Conservation (phyloP, 2,797 vertebrate species). For the Pangasius larnaudii region DNA sequence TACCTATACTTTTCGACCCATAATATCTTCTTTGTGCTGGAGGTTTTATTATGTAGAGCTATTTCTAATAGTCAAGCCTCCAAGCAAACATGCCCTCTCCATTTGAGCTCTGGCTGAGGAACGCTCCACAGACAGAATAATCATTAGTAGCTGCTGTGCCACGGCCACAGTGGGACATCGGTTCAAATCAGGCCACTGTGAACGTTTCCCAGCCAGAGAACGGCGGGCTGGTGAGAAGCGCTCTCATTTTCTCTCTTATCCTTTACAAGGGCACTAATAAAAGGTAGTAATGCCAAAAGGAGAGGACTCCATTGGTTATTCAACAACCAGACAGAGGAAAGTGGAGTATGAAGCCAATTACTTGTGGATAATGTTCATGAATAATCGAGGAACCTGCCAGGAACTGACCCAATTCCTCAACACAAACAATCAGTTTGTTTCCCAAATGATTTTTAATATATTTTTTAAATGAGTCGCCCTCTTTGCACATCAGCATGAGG, state of each 20-base stretch:
- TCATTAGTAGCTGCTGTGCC: slow-evolving; percentile 49
- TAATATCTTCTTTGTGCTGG: background rate
- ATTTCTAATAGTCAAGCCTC: slow-evolving; percentile 15
- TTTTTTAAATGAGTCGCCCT: slow-evolving; percentile 61
- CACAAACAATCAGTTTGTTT: slow-evolving; percentile 48
- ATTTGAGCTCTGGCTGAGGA: slow-evolving; percentile 29
- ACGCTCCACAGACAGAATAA: slow-evolving; percentile 48
- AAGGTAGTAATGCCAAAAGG: slow-evolving; percentile 23
- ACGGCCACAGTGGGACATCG: slow-evolving; percentile 38
- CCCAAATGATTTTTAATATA: slow-evolving; percentile 59
- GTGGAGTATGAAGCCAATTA: slow-evolving; percentile 57
- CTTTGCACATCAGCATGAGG: slow-evolving; percentile 67
- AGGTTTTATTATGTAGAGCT: slow-evolving; percentile 7
- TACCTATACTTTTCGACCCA: background rate
- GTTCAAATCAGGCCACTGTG: slow-evolving; percentile 49
- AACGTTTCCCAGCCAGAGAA: slow-evolving; percentile 37
- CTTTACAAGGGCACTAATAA: slow-evolving; percentile 44
- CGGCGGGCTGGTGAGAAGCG: slow-evolving; percentile 27
- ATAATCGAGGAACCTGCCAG: slow-evolving; percentile 34
- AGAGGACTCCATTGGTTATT: slow-evolving; percentile 33
- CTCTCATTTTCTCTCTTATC: slow-evolving; percentile 29
- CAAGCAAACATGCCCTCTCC: slow-evolving; percentile 24
- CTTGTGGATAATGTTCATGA: slow-evolving; percentile 2
- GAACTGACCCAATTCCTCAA: slow-evolving; percentile 33
- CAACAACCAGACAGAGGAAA: slow-evolving; percentile 46